These are phyloP conservation scores for Plectrocnemia conspersa DNA, from an alignment of 1,140 invertebrate genomes.

Conservation along the genomic window DNA sequence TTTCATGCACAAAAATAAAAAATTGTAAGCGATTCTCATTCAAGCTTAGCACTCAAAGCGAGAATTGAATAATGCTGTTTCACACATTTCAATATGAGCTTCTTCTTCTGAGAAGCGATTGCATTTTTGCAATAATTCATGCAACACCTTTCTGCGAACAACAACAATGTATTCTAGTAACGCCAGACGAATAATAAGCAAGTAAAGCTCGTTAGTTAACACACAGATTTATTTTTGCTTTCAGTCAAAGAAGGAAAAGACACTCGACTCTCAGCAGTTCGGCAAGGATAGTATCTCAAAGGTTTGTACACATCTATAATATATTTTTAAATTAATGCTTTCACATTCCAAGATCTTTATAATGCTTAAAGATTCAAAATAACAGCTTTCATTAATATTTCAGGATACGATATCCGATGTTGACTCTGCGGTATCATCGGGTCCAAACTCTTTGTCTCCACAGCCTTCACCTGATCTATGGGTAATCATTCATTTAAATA, in stretches of 20 bases:
- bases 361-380: neutral
- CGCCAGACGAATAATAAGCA: constrained; percentile 1
- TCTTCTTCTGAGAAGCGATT: no score
- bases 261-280: constrained; percentile 19
- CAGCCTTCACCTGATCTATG: constrained; percentile 51
- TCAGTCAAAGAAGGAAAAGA: constrained; percentile 27
- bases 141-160: no score
- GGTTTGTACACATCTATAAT: constrained; percentile 10
- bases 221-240: no score
- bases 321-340: constrained; percentile 1
- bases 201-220: constrained; percentile 3
- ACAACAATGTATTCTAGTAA: neutral
- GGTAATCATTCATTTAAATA: constrained; percentile 36
- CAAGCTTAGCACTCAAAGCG: no score
- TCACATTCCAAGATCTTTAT: neutral
- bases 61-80: no score
- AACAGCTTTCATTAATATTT: constrained; percentile 21
- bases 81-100: no score
- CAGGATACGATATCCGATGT: constrained; percentile 50
- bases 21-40: no score
- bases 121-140: no score
- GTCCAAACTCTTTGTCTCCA: constrained; percentile 49
- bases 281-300: constrained; percentile 33
- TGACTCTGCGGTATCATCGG: constrained; percentile 51
- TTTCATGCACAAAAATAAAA: no score